A percentile compares a stretch with the other conserved stretches of the same genome.
Conservation (phyloP, 2,888 invertebrate species). For the Drosophila anomelani region DNA sequence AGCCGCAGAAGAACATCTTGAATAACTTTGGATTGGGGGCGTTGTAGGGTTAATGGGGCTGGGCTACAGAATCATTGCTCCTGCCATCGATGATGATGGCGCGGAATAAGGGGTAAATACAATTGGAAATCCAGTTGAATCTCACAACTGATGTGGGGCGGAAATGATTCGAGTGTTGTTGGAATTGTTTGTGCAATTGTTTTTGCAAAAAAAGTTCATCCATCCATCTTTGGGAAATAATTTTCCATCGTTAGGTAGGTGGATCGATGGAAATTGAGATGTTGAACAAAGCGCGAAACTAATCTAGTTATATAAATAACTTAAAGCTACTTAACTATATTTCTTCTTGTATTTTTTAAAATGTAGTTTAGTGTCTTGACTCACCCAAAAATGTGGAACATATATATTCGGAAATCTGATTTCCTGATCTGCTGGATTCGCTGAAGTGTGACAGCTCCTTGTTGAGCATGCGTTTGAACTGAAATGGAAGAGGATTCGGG, state of each 20-base stretch:
- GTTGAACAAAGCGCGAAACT: too few species aligned
- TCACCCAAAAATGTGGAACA: slow-evolving; percentile 99
- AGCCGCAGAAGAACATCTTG: slow-evolving; percentile 46
- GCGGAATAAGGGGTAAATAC: slow-evolving; percentile 9
- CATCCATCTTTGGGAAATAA: slow-evolving; percentile 25
- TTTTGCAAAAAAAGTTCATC: slow-evolving; percentile 27
- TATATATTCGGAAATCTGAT: slow-evolving; percentile 99
- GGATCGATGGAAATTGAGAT: slow-evolving; percentile 3
- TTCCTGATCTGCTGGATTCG: slow-evolving; percentile 99
- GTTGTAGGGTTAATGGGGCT: slow-evolving; percentile 1
- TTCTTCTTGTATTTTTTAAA: background rate
- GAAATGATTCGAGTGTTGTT: slow-evolving; percentile 30
- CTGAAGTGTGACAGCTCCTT: slow-evolving; percentile 99
- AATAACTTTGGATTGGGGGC: slow-evolving; percentile 47
- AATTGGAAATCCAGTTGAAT: slow-evolving; percentile 23
- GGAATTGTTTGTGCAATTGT: slow-evolving; percentile 36
- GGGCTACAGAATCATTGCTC: slow-evolving; percentile 14
- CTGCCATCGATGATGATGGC: slow-evolving; percentile 27
- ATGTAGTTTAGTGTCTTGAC: slow-evolving; percentile 80
- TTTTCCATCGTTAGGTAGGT: slow-evolving; percentile 5
- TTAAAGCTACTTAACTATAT: too few species aligned
- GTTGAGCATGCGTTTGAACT: slow-evolving; percentile 99
- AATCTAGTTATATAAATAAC: background rate
- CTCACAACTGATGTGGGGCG: slow-evolving; percentile 5
- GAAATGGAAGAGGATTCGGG: slow-evolving; percentile 81